phyloP scores from a whole-genome alignment of 1,140 invertebrate species.

The Himalopsyche phryganea region DNA sequence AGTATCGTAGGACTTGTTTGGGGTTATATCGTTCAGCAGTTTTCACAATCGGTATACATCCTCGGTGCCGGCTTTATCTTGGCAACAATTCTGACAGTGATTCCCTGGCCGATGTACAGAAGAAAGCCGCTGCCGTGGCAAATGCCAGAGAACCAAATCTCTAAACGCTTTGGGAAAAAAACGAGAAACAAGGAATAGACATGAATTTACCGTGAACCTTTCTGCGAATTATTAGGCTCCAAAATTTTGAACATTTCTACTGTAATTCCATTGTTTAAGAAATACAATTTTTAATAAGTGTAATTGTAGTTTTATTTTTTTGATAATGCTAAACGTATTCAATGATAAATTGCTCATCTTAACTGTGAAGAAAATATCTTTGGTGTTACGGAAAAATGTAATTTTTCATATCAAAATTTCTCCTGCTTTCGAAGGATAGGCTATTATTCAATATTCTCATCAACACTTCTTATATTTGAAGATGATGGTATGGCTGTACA shows the following conservation, averaged over 20 bases:
- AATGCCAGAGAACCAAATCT: slow-evolving; percentile 54
- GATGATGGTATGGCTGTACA: no score
- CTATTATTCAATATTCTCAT: no score
- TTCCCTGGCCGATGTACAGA: slow-evolving; percentile 91
- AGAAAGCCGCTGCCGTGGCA: slow-evolving; percentile 89
- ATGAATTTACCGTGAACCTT: no score
- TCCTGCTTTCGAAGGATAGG: no score
- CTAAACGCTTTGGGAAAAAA: slow-evolving; percentile 39
- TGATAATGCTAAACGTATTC: no score
- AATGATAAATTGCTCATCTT: no score
- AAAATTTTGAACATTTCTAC: neutral
- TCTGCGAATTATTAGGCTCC: no score
- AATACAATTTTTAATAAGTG: neutral
- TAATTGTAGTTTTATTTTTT: no score
- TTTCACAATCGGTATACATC: slow-evolving; percentile 91
- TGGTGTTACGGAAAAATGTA: no score
- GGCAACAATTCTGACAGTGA: slow-evolving; percentile 78
- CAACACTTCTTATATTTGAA: no score
- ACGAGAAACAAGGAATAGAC: slow-evolving; percentile 40
- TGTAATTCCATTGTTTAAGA: neutral
- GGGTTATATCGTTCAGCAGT: slow-evolving; percentile 94
- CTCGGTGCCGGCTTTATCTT: slow-evolving; percentile 86
- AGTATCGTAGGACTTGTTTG: slow-evolving; percentile 83
- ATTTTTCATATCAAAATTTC: no score
- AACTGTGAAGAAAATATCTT: no score